These are phyloP conservation scores for Torymus auratus DNA, from an alignment of 2,888 invertebrate species.

Conservation along the genomic window DNA sequence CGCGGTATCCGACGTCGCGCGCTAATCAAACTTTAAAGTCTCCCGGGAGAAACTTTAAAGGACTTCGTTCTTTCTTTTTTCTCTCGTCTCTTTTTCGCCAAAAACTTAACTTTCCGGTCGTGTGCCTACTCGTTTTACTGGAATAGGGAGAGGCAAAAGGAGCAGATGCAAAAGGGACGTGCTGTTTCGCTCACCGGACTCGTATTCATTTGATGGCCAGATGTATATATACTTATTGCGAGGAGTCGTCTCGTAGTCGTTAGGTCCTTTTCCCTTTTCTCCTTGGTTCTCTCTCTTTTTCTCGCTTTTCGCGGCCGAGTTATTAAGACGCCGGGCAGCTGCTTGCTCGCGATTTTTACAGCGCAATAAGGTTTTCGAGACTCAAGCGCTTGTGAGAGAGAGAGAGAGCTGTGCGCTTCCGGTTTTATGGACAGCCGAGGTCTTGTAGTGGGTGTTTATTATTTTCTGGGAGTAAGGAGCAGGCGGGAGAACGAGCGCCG, in stretches of 20 bases:
- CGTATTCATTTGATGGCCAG: no score
- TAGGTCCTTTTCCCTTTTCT: no score
- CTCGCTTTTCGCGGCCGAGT: constrained; percentile 16
- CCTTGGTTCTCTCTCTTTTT: not conserved
- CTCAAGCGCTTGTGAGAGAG: no score
- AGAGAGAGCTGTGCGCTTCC: no score
- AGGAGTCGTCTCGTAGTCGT: no score
- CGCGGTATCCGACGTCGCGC: constrained; percentile 5
- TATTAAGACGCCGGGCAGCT: constrained; percentile 17
- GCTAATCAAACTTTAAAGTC: constrained; percentile 53
- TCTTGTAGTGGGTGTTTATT: constrained; percentile 12
- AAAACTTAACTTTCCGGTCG: constrained; percentile 9
- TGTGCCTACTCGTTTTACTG: not conserved
- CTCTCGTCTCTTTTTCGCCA: not conserved
- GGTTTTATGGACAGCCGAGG: not conserved
- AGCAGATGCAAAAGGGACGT: not conserved
- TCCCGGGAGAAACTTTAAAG: constrained; percentile 26
- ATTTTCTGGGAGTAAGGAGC: constrained; percentile 5
- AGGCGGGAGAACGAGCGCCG: no score
- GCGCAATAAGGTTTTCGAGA: constrained; percentile 8
- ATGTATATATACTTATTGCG: no score
- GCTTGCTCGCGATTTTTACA: constrained; percentile 3
- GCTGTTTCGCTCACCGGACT: not conserved
- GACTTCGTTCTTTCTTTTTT: not conserved
- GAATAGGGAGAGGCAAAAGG: not conserved